Evolutionary conservation across 2,113 vertebrate species (phyloP), one percentile per base, ranked within the genome.

Genomic region (Andinoacara biseriatus): DNA sequence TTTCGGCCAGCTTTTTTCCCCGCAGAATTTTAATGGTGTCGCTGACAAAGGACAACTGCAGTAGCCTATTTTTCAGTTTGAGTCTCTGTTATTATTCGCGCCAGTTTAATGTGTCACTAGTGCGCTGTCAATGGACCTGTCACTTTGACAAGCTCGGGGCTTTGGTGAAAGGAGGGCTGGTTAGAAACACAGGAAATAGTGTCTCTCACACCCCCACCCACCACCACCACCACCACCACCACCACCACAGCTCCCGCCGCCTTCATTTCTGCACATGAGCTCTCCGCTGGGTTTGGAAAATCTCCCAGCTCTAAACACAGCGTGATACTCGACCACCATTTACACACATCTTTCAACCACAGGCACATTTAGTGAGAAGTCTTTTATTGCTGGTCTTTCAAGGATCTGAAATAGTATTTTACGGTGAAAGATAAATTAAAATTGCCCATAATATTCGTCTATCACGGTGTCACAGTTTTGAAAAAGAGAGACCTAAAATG

Each of bases 81-180:
- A 81, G 54, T 81, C 84, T 78, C 40, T 89, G 86, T 87, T 86
- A 84, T 90, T 92, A 76, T 90, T 82, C 78, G 26, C 76, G 63
- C 78, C 43, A 13, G 90, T 90, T 88, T 88, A 89, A 75, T 57
- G 81, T 90, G 88, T 84, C 90, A 82, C 65, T 43, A 67, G 85
- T 40, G 82, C 35, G 89, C 69, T 85, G 90, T 92, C 87, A 83
- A 80, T 84, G 85, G 86, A 91, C 87, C 86, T 84, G 88, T 92
- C 88, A 79, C 67, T 69, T n/a, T 78, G 82, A 86, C 90, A 58
- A 65, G 75, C 78, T 82, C 2, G 33, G 74, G 79, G 77, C 69
- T 88, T 75, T 80, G 61, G 58, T 72, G 84, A 87, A 82, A 46
- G 52, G 65, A 79, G 79, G 1, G 29, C 61, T 80, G 76, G 29